Percentiles rank a stretch among this genome's conserved stretches.
Conservation (phyloP, 2,113 vertebrate genomes). For the Casuarius casuarius region DNA sequence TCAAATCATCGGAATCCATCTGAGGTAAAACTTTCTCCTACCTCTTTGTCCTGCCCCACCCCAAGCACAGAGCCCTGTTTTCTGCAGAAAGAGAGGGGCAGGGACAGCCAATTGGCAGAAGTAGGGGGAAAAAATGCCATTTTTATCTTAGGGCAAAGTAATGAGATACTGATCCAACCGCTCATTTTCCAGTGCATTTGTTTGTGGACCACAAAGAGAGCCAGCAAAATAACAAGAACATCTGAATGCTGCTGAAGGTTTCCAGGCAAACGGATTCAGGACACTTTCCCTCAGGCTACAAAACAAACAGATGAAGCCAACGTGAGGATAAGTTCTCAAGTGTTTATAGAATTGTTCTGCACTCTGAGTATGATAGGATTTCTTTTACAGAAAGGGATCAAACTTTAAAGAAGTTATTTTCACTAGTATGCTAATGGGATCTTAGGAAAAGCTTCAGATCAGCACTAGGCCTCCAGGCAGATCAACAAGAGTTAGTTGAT, state of each 20-base stretch:
- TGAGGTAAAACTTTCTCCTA: constrained; percentile 7
- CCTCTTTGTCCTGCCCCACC: not conserved
- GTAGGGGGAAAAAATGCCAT: not conserved
- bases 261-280: not conserved
- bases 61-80: not conserved
- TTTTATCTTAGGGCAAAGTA: constrained; percentile 53
- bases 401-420: constrained; percentile 12
- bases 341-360: not conserved
- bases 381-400: not conserved
- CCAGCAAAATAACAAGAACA: constrained; percentile 35
- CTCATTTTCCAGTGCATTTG: constrained; percentile 16
- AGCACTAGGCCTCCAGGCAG: not conserved
- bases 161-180: constrained; percentile 44
- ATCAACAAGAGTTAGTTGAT: not conserved
- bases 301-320: not conserved
- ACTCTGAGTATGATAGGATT: not conserved
- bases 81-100: constrained; percentile 2
- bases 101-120: constrained; percentile 42
- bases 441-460: not conserved
- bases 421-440: not conserved
- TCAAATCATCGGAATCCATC: constrained; percentile 65
- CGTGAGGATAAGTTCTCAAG: not conserved
- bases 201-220: not conserved
- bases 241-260: not conserved
- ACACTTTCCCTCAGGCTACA: not conserved